Evolutionary conservation across 2,888 invertebrate genomes (phyloP), one percentile per base, ranked within the genome.

Genomic region (Cremastinae sp.): DNA sequence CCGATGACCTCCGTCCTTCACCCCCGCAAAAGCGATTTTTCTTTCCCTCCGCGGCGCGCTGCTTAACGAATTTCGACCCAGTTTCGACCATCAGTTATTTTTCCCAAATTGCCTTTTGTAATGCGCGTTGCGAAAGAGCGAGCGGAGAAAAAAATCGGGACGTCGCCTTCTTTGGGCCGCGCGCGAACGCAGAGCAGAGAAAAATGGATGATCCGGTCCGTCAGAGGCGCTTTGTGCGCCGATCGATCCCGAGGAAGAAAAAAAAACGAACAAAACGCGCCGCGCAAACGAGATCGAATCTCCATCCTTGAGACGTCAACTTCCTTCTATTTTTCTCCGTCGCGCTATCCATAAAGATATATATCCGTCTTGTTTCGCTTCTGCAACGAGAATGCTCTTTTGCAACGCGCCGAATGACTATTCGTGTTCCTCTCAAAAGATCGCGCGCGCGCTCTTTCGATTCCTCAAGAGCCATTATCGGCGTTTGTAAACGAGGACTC

Each of bases 241-340:
- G 18, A 20, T 20, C 36, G 9, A 18, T 16, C 58, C 10, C 0
- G 22, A 51, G 28, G 14, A 16, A 56, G 18, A 49, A 49, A 49
- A 18, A 9, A 18, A 49, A 18, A n/a, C n/a, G n/a, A n/a, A n/a
- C n/a, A n/a, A n/a, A n/a, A n/a, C n/a, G n/a, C n/a, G n/a, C n/a
- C n/a, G n/a, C n/a, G n/a, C 49, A 10, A 16, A 9, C 18, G 2
- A 10, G 22, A 58, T 12, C 58, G 58, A 28, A 28, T 28, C 28
- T 28, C 41, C 20, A 41, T 53, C 53, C 65, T 65, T 54, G 65
- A 65, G 12, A 54, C 65, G 53, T 43, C 53, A n/a, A 43, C 10
- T 16, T 14, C 28, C 41, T 65, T 65, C 41, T 51, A 65, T 65
- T 16, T 51, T 12, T 38, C 38, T 10, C 36, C 20, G 20, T 2